Evolutionary conservation across 2,113 vertebrate genomes (phyloP).

Genomic region (Drymodes brunneopygia): DNA sequence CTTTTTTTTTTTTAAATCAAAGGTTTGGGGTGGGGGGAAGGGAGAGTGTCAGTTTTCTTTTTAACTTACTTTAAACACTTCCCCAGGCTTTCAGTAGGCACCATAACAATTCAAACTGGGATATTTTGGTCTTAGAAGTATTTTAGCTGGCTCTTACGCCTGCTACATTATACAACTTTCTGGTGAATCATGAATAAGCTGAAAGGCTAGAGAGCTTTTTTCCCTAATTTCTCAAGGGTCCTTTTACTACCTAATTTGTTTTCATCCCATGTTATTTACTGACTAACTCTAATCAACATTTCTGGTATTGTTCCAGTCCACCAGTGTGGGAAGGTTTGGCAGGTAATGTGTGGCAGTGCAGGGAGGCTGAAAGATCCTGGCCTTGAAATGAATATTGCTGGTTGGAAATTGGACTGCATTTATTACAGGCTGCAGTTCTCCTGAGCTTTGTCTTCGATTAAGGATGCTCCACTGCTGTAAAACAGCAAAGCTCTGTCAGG

Average conservation of each 20-base stretch:
- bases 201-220: slow-evolving; percentile 55
- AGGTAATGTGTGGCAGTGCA: slow-evolving; percentile 44
- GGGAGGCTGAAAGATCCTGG: slow-evolving; percentile 27
- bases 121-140: slow-evolving; percentile 14
- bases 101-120: slow-evolving; percentile 19
- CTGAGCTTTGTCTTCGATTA: not conserved
- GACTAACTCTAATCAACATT: slow-evolving; percentile 53
- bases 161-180: slow-evolving; percentile 12
- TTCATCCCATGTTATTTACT: slow-evolving; percentile 70
- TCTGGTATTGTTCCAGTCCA: slow-evolving; percentile 38
- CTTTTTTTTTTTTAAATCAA: slow-evolving; percentile 56
- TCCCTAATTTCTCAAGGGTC: slow-evolving; percentile 67
- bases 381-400: slow-evolving; percentile 25
- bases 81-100: slow-evolving; percentile 28
- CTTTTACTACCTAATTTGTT: slow-evolving; percentile 66
- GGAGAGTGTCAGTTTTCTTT: not conserved
- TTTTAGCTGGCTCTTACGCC: slow-evolving; percentile 29
- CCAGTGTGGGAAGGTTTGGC: slow-evolving; percentile 37
- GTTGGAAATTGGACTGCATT: slow-evolving; percentile 39
- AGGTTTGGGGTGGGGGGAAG: not conserved
- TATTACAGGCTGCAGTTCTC: not conserved
- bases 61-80: slow-evolving; percentile 52
- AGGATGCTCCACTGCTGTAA: not conserved
- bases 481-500: not conserved
- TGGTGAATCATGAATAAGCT: slow-evolving; percentile 59